Evolutionary conservation across 2,113 vertebrate species (phyloP), one percentile per base, ranked within the genome.

Genomic region (Tylochromis polylepis): DNA sequence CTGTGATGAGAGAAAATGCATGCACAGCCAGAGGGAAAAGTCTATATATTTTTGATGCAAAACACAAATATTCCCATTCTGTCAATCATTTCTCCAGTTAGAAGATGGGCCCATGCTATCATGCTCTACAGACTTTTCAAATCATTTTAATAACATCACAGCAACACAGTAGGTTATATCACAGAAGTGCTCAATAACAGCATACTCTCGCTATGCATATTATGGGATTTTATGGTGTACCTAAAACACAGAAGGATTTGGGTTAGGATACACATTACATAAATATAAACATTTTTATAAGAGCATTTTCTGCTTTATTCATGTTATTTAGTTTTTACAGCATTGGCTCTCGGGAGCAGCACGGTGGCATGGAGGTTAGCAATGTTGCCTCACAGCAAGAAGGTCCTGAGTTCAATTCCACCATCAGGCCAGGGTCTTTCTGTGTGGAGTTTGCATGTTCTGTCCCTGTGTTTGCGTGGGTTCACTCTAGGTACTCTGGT

Each of bases 21-120:
- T 65, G 18, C 60, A 38, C 34, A 65, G 60, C 34, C 58, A 15
- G 10, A 18, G 49, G 59, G 18, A 27, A 41, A 81, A 31, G 22
- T 65, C 81, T 53, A 83, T 93, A 6, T 80, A 92, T 89, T 85
- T 82, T 87, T 43, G 57, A 91, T 89, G 60, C 81, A 34, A 7
- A 67, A 85, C 79, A 87, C 34, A 81, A 56, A 90, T 79, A 80
- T 83, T 88, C 41, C 16, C 81, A 90, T 85, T 89, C 18, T 79
- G 20, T 41, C 55, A 16, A 41, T 67, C 20, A 62, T 81, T 59
- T 57, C 55, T 41, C 11, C 55, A 77, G 46, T 80, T 83, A 16
- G 59, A 87, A 56, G 11, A 24, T 67, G 4, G 24, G 10, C 8
- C 14, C 1, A 34, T 18, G 56, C 14, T 38, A 22, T 56, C n/a